Conservation (phyloP, 2,888 invertebrate species). For the Ophonus ardosiacus region DNA sequence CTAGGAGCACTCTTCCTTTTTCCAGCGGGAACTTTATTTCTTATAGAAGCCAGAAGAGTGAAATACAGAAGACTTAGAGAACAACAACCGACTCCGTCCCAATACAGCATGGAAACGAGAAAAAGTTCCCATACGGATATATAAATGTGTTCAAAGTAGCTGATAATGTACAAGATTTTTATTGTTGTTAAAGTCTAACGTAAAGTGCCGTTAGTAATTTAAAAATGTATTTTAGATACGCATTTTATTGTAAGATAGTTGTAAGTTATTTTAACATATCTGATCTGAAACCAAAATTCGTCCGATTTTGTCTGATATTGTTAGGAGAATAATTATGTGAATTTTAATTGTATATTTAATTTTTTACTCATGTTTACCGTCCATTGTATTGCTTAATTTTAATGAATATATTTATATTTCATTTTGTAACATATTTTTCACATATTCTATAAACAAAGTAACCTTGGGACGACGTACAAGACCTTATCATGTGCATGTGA, state of each 20-base stretch:
- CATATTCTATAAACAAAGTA: conserved; percentile 20
- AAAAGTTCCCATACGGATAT: conserved; percentile 86
- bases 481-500: conserved; percentile 58
- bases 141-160: conserved; percentile 73
- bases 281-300: not conserved
- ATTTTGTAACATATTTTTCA: conserved; percentile 35
- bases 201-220: conserved; percentile 21
- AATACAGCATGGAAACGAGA: conserved; percentile 82
- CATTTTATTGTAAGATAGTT: conserved; percentile 1
- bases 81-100: conserved; percentile 81
- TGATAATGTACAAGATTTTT: conserved; percentile 49
- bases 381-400: conserved; percentile 54
- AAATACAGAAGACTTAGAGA: conserved; percentile 86
- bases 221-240: conserved; percentile 47
- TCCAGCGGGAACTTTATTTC: conserved; percentile 87
- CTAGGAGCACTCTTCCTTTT: conserved; percentile 87
- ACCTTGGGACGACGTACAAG: conserved; percentile 40
- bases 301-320: not conserved
- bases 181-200: conserved; percentile 49
- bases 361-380: conserved; percentile 25
- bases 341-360: conserved; percentile 43
- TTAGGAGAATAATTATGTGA: conserved; percentile 16
- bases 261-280: conserved; percentile 14
- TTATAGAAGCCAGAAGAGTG: conserved; percentile 89
- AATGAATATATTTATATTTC: conserved; percentile 57